Conservation (phyloP, 2,113 vertebrate species). For the Ellobius talpinus region DNA sequence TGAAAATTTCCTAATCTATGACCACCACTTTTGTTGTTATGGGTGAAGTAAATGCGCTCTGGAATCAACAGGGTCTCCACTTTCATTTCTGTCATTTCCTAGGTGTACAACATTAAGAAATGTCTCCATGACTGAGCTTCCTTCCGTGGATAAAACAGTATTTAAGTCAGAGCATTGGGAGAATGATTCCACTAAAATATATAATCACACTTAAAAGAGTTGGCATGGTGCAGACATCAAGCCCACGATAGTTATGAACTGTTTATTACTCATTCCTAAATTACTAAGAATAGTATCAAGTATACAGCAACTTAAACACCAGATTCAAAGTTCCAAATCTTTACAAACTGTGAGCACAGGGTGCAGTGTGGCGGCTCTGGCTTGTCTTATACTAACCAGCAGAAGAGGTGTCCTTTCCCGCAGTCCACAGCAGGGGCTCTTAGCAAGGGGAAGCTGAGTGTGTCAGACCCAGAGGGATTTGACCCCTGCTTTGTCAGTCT, state of each 20-base stretch:
- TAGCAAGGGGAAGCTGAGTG: conserved; percentile 94
- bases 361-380: neutral
- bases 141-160: conserved; percentile 16
- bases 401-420: conserved; percentile 98
- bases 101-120: neutral
- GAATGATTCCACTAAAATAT: conserved; percentile 19
- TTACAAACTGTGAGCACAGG: neutral
- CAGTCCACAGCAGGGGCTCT: conserved; percentile 98
- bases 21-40: conserved; percentile 20
- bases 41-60: conserved; percentile 8
- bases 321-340: conserved; percentile 7
- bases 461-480: conserved; percentile 90
- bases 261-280: conserved; percentile 22
- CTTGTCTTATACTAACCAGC: conserved; percentile 91
- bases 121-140: neutral
- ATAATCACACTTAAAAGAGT: neutral
- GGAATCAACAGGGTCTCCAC: neutral
- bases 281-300: conserved; percentile 45
- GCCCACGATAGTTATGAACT: neutral
- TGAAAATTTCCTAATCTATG: conserved; percentile 41
- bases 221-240: conserved; percentile 27
- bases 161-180: neutral
- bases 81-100: neutral
- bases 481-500: conserved; percentile 93
- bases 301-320: neutral